Evolutionary conservation across 2,888 invertebrate genomes (phyloP).

Genomic region (Lathronympha strigana): DNA sequence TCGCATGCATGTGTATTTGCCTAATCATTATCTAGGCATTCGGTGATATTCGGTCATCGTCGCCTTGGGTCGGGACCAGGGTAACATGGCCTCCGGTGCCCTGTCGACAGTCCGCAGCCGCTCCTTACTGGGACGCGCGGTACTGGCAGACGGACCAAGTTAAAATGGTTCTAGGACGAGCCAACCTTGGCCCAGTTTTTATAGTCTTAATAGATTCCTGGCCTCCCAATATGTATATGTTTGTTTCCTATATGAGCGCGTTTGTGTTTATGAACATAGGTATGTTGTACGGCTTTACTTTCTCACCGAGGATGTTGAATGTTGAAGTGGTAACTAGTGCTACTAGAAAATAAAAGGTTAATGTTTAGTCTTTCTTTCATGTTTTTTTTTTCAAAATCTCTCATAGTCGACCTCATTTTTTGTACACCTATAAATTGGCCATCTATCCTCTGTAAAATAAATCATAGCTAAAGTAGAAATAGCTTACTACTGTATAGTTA

Average conservation of each 20-base stretch:
- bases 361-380: too few relatives aligned
- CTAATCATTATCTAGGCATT: constrained; percentile 46
- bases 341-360: too few relatives aligned
- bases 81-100: constrained; percentile 50
- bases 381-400: too few relatives aligned
- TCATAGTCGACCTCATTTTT: too few relatives aligned
- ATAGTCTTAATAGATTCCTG: constrained; percentile 65
- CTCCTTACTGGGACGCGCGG: constrained; percentile 49
- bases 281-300: not conserved
- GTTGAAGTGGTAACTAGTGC: not conserved
- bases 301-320: not conserved
- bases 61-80: constrained; percentile 51
- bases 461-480: too few relatives aligned
- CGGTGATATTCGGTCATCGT: constrained; percentile 54
- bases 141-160: constrained; percentile 49
- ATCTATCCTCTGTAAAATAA: too few relatives aligned
- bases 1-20: constrained; percentile 36
- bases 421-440: too few relatives aligned
- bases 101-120: constrained; percentile 46
- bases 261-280: not conserved
- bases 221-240: constrained; percentile 62
- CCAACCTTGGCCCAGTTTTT: constrained; percentile 75
- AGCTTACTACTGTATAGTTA: too few relatives aligned
- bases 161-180: constrained; percentile 31
- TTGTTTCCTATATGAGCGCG: constrained; percentile 23